These are phyloP conservation scores for Synanthedon andrenaeformis DNA, from an alignment of 2,888 invertebrate species.

Conservation along the genomic window DNA sequence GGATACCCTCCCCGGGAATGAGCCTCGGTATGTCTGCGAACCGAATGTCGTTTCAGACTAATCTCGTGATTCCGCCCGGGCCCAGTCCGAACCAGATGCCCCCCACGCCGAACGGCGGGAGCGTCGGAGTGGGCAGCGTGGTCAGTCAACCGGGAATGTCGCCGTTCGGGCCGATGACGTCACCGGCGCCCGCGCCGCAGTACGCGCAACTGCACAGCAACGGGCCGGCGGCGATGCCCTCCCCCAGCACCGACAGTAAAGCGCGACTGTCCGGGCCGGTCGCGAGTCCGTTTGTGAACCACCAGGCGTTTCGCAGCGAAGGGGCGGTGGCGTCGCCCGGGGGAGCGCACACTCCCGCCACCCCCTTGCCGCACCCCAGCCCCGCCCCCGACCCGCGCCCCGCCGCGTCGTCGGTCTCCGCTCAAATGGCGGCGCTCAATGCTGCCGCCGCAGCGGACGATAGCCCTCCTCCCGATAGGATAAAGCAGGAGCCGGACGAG, in stretches of 20 bases:
- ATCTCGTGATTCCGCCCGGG: constrained; percentile 80
- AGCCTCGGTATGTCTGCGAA: constrained; percentile 44
- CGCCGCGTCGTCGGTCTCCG: constrained; percentile 70
- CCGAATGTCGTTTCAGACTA: constrained; percentile 66
- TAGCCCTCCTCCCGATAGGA: constrained; percentile 69
- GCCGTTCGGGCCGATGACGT: constrained; percentile 77
- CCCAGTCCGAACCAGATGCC: constrained; percentile 80
- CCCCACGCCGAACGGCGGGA: constrained; percentile 67
- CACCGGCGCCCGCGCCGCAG: constrained; percentile 63
- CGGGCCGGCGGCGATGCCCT: constrained; percentile 68
- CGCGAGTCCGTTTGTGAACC: constrained; percentile 70
- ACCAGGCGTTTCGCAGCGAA: constrained; percentile 38
- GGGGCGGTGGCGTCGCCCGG: constrained; percentile 63
- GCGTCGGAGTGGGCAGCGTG: constrained; percentile 49
- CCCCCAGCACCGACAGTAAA: constrained; percentile 72
- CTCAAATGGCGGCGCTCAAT: constrained; percentile 79
- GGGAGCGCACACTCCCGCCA: constrained; percentile 48
- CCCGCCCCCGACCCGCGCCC: constrained; percentile 48
- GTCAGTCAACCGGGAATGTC: constrained; percentile 75
- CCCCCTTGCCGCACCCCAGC: constrained; percentile 36
- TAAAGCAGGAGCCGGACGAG: constrained; percentile 53
- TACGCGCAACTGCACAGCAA: constrained; percentile 71
- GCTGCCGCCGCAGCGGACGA: constrained; percentile 76
- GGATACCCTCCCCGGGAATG: constrained; percentile 79
- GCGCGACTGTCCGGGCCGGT: constrained; percentile 60